These are phyloP conservation scores for Tridacna gigas DNA, from an alignment of 2,888 invertebrate species.

Conservation along the genomic window DNA sequence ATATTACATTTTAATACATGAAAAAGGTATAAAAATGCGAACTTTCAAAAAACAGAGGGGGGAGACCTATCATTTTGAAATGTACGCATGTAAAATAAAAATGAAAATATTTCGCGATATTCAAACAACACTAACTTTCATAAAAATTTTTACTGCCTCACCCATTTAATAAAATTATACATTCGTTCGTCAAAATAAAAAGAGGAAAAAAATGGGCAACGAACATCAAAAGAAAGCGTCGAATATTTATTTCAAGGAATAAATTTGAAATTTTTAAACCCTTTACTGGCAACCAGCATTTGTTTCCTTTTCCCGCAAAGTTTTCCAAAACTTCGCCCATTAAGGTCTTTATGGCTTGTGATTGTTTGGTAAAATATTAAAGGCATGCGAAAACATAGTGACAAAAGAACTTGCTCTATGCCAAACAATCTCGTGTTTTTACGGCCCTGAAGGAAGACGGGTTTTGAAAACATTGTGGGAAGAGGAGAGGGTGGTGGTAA, in stretches of 20 bases:
- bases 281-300: too few relatives aligned
- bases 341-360: too few relatives aligned
- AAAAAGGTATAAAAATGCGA: slow-evolving; percentile 16
- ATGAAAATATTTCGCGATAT: not conserved
- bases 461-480: too few relatives aligned
- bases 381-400: too few relatives aligned
- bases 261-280: slow-evolving; percentile 2
- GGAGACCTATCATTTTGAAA: slow-evolving; percentile 13
- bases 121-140: slow-evolving; percentile 19
- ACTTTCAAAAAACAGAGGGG: not conserved
- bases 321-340: too few relatives aligned
- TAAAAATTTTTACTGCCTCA: not conserved
- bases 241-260: slow-evolving; percentile 2
- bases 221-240: slow-evolving; percentile 11
- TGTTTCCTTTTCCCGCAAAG: too few relatives aligned
- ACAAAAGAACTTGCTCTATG: too few relatives aligned
- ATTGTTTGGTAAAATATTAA: too few relatives aligned
- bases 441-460: too few relatives aligned
- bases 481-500: too few relatives aligned
- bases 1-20: slow-evolving; percentile 31
- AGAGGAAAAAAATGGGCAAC: not conserved
- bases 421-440: too few relatives aligned
- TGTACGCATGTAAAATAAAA: not conserved
- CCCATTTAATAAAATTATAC: too few relatives aligned
- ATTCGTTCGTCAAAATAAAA: not conserved